A percentile compares a stretch with the other conserved stretches of the same genome.
Conservation (phyloP, 2,113 vertebrate species). For the Lepus timidus region DNA sequence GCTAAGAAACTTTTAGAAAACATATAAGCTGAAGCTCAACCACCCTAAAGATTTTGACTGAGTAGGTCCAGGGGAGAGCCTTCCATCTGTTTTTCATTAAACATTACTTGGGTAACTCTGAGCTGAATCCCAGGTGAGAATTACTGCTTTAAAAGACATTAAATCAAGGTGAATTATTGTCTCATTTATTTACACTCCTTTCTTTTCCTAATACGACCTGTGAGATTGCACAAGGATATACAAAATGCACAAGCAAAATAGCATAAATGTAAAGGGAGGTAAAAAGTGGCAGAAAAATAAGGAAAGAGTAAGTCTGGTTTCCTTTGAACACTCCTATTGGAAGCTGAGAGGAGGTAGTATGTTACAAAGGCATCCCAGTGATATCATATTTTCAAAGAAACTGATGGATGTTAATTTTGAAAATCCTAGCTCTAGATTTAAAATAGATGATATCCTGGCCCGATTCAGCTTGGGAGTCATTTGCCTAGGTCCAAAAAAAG, state of each 20-base stretch:
- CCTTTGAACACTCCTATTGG: background rate
- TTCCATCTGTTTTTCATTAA: constrained; percentile 11
- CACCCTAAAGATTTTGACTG: background rate
- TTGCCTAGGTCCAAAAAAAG: background rate
- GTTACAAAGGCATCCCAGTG: background rate
- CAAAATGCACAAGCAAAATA: background rate
- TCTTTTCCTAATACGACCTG: constrained; percentile 34
- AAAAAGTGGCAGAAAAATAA: background rate
- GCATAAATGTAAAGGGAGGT: background rate
- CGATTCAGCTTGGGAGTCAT: background rate
- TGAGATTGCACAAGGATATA: background rate
- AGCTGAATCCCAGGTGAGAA: background rate
- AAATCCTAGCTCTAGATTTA: constrained; percentile 19
- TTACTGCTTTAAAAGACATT: background rate
- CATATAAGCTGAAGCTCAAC: background rate
- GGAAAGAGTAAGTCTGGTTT: background rate
- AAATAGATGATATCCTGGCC: background rate
- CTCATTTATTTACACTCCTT: background rate
- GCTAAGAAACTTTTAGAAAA: background rate
- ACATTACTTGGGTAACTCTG: background rate
- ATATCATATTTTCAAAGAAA: background rate
- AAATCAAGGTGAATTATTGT: background rate
- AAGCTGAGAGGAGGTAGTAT: background rate
- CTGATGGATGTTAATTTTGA: background rate
- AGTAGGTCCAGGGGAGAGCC: background rate